Evolutionary conservation across 1,140 invertebrate genomes (phyloP).

Genomic region (Lordiphosa collinella): DNA sequence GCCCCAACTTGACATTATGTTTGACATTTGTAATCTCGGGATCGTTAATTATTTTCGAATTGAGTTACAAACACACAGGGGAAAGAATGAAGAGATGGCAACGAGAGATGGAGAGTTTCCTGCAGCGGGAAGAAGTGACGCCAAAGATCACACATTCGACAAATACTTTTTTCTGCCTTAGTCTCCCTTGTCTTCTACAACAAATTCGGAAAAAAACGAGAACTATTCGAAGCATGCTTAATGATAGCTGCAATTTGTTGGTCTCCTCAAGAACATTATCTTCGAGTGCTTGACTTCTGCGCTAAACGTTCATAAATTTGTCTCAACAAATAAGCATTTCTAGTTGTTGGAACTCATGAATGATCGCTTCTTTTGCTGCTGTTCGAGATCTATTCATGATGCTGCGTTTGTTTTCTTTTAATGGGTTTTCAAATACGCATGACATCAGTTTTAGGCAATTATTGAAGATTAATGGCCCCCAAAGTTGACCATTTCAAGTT

Average conservation of each 20-base stretch:
- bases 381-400: neutral
- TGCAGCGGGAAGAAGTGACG: slow-evolving; percentile 6
- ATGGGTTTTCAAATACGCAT: slow-evolving; percentile 74
- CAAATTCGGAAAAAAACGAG: neutral
- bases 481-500: slow-evolving; percentile 46
- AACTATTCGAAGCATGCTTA: slow-evolving; percentile 55
- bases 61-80: slow-evolving; percentile 53
- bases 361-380: slow-evolving; percentile 6
- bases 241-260: slow-evolving; percentile 73
- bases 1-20: slow-evolving; percentile 72
- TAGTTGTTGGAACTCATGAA: slow-evolving; percentile 44
- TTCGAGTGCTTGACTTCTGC: slow-evolving; percentile 73
- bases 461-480: slow-evolving; percentile 63
- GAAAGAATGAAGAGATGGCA: neutral
- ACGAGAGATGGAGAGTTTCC: slow-evolving; percentile 6
- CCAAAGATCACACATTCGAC: slow-evolving; percentile 62
- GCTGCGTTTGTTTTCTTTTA: slow-evolving; percentile 30
- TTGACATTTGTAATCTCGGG: slow-evolving; percentile 79
- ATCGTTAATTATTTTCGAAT: slow-evolving; percentile 80
- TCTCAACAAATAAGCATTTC: slow-evolving; percentile 56
- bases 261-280: slow-evolving; percentile 63
- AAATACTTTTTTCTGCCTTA: slow-evolving; percentile 35
- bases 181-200: neutral
- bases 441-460: slow-evolving; percentile 74
- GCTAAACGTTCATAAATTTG: slow-evolving; percentile 77